Percentiles rank a stretch among this genome's conserved stretches.
Evolutionary conservation across 35 echinoderm and acorn worm species (phyloP).

Genomic region (Patiria miniata): DNA sequence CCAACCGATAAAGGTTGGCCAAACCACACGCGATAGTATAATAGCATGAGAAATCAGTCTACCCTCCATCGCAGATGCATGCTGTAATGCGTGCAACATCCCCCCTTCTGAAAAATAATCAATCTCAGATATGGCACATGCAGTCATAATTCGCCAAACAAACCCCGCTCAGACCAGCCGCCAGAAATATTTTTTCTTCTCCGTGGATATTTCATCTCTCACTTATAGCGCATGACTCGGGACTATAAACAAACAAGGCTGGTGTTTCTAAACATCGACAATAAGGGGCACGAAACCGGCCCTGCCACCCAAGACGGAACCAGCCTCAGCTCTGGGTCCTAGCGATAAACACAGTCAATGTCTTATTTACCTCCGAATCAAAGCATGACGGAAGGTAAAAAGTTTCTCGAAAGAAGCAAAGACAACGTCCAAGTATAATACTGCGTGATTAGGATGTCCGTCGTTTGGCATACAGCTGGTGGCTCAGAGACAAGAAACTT

Average conservation of each 20-base stretch:
- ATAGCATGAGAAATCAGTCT: neutral
- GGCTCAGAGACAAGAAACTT: too few relatives aligned
- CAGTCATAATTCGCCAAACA: neutral
- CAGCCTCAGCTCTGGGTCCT: neutral
- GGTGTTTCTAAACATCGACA: conserved; percentile 25
- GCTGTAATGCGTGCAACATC: neutral
- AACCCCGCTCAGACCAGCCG: neutral
- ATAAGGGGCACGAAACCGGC: neutral
- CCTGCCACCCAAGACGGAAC: conserved; percentile 10
- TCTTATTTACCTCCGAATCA: conserved; percentile 21
- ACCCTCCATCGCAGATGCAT: neutral
- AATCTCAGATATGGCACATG: neutral
- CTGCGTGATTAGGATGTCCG: too few relatives aligned
- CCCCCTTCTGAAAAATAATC: neutral
- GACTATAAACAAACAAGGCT: conserved; percentile 19
- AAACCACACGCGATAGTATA: neutral
- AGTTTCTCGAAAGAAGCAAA: neutral
- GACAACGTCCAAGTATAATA: too few relatives aligned
- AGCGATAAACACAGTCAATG: neutral
- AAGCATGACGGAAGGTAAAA: conserved; percentile 7
- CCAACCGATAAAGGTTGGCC: neutral
- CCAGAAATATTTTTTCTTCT: neutral
- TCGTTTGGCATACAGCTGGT: too few relatives aligned
- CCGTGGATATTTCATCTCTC: conserved; percentile 29
- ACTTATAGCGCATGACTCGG: neutral